These are phyloP conservation scores for Thereuonema tuberculata DNA, from an alignment of 1,140 invertebrate genomes.

Conservation along the genomic window DNA sequence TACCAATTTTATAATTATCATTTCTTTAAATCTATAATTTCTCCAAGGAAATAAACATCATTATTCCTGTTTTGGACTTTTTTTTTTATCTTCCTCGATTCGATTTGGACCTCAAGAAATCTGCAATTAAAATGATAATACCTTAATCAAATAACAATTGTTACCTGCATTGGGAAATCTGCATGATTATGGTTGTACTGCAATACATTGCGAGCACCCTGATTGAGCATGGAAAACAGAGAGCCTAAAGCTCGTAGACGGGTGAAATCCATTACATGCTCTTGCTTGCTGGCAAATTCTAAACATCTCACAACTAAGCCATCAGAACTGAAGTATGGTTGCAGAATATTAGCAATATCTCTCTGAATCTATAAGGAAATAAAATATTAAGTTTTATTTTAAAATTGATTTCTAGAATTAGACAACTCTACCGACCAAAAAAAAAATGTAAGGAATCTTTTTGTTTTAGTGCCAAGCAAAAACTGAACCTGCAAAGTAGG, in stretches of 20 bases:
- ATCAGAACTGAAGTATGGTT: slow-evolving; percentile 74
- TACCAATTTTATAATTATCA: no score
- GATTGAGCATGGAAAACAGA: slow-evolving; percentile 96
- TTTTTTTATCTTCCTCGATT: not conserved
- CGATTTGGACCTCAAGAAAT: not conserved
- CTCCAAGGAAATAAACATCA: no score
- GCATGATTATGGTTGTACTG: slow-evolving; percentile 83
- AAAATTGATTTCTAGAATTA: no score
- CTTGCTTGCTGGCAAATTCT: slow-evolving; percentile 76
- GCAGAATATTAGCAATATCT: slow-evolving; percentile 70
- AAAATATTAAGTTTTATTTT: slow-evolving; percentile 10
- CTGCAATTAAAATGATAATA: not conserved
- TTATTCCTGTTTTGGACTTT: no score
- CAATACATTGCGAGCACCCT: slow-evolving; percentile 75
- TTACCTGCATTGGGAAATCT: slow-evolving; percentile 78
- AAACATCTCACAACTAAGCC: slow-evolving; percentile 83
- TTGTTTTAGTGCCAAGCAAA: no score
- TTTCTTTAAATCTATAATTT: no score
- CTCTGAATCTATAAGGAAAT: slow-evolving; percentile 56
- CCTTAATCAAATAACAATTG: slow-evolving; percentile 13
- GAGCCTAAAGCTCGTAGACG: slow-evolving; percentile 82
- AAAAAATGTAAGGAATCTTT: no score
- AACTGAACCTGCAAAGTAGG: slow-evolving; percentile 65
- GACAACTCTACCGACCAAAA: slow-evolving; percentile 4
- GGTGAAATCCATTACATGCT: slow-evolving; percentile 99